Conservation (phyloP, 2,113 vertebrate species). For the Cryptotis parvus region DNA sequence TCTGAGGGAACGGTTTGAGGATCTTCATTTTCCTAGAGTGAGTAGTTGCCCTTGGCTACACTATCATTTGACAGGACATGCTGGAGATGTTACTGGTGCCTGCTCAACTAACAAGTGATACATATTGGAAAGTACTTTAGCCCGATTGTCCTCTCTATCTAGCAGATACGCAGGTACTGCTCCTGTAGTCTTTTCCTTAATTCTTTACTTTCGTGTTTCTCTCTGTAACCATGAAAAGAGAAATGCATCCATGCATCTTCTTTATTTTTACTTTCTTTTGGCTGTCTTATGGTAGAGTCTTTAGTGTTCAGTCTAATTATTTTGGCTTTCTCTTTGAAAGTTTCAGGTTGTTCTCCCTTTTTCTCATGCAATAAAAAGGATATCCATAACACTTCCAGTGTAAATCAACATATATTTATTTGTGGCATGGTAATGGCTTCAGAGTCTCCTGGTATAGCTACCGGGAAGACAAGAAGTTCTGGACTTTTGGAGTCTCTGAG, state of each 20-base stretch:
- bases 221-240: slow-evolving; percentile 98
- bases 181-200: slow-evolving; percentile 97
- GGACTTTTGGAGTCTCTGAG: accelerated
- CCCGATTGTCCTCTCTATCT: slow-evolving; percentile 97
- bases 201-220: slow-evolving; percentile 97
- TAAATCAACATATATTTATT: slow-evolving; percentile 97
- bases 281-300: slow-evolving; percentile 98
- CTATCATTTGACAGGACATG: too few species aligned
- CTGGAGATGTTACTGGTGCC: too few species aligned
- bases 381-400: slow-evolving; percentile 97
- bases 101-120: too few species aligned
- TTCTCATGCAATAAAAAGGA: slow-evolving; percentile 97
- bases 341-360: slow-evolving; percentile 96
- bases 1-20: too few species aligned
- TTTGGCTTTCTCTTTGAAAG: slow-evolving; percentile 96
- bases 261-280: slow-evolving; percentile 99
- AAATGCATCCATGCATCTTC: too few species aligned
- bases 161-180: slow-evolving; percentile 96
- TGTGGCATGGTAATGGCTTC: slow-evolving; percentile 90
- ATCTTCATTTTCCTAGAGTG: too few species aligned
- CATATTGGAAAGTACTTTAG: slow-evolving; percentile 99
- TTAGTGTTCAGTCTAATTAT: slow-evolving; percentile 99
- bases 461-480: accelerated
- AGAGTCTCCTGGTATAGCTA: background rate
- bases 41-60: too few species aligned